A percentile compares a stretch with the other conserved stretches of the same genome.
Evolutionary conservation across 2,113 vertebrate genomes (phyloP).

Genomic region (Rhodinocichla rosea): DNA sequence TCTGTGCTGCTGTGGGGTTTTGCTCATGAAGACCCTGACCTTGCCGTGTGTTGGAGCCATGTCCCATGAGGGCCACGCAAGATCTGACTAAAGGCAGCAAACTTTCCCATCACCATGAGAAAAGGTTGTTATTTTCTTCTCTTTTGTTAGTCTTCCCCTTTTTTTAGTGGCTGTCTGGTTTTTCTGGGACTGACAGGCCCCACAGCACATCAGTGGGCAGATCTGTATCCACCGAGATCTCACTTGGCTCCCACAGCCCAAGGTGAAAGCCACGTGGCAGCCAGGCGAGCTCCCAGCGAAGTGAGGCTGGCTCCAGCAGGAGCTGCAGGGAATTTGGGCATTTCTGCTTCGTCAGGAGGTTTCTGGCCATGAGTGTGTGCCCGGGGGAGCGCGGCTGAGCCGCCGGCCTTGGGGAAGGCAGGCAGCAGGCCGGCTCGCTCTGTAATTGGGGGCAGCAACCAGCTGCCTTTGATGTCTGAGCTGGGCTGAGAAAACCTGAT

Average conservation of each 20-base stretch:
- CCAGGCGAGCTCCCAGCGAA: not conserved
- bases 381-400: not conserved
- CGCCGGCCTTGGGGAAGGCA: not conserved
- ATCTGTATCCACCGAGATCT: not conserved
- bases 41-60: not conserved
- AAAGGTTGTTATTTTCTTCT: not conserved
- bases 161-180: not conserved
- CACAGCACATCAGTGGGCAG: not conserved
- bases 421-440: not conserved
- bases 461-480: conserved; percentile 61
- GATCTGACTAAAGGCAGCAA: not conserved
- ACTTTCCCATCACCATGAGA: not conserved
- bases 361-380: not conserved
- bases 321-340: not conserved
- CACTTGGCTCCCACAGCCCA: accelerated
- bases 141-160: not conserved
- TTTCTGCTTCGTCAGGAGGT: not conserved
- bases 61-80: accelerated
- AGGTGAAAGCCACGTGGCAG: not conserved
- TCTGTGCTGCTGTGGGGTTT: not conserved
- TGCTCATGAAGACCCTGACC: not conserved
- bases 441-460: not conserved
- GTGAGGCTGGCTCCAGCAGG: not conserved
- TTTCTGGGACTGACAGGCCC: not conserved
- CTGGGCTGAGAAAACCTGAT: conserved; percentile 20